These are phyloP conservation scores for Platysternon megacephalum DNA, from an alignment of 2,113 vertebrate species.

Conservation along the genomic window DNA sequence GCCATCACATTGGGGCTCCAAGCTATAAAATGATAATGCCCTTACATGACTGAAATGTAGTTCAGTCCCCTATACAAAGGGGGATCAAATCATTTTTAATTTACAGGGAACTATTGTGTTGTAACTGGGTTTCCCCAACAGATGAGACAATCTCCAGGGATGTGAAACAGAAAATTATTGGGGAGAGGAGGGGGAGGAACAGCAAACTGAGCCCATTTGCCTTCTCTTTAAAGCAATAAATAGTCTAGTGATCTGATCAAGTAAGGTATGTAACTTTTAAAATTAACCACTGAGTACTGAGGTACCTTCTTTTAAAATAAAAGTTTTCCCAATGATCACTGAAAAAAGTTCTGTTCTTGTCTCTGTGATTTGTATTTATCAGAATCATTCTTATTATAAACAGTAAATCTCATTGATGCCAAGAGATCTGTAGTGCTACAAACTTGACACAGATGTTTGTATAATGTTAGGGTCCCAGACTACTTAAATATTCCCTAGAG, in stretches of 20 bases:
- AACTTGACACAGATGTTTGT: background rate
- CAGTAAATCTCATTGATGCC: background rate
- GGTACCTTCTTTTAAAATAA: background rate
- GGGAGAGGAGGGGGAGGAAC: too few species aligned
- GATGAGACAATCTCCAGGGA: background rate
- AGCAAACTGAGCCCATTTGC: too few species aligned
- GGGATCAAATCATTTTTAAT: background rate
- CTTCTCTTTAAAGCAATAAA: background rate
- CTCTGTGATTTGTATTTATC: background rate
- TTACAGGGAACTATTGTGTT: background rate
- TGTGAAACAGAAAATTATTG: too few species aligned
- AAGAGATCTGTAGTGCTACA: background rate
- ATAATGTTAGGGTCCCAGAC: background rate
- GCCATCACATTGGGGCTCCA: background rate
- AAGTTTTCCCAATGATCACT: accelerated
- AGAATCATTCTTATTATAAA: background rate
- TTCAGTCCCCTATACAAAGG: background rate
- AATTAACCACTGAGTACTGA: background rate
- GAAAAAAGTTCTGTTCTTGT: background rate
- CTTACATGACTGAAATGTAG: background rate
- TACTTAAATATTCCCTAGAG: background rate
- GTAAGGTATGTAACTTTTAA: background rate
- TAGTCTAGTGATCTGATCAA: background rate
- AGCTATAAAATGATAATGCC: background rate
- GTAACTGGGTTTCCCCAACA: background rate